Conservation (phyloP, 1,140 invertebrate species). For the Oryctes rhinoceros region DNA sequence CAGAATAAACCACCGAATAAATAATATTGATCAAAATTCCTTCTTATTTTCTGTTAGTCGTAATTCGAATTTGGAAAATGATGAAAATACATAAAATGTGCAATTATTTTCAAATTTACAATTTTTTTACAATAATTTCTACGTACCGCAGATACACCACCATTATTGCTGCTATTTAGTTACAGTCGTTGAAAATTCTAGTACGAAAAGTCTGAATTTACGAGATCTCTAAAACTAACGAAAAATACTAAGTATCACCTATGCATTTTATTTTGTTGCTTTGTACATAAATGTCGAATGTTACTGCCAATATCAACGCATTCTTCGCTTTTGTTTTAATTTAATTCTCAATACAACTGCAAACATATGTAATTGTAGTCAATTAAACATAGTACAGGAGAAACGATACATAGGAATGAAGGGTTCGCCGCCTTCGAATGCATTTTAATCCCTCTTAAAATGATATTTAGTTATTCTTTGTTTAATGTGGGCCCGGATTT, state of each 20-base stretch:
- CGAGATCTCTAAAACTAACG: constrained; percentile 1
- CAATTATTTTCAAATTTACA: constrained; percentile 32
- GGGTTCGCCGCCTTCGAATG: not conserved
- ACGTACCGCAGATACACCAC: not conserved
- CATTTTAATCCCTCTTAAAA: constrained; percentile 7
- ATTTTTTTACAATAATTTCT: not conserved
- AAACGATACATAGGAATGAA: not conserved
- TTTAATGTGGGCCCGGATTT: not conserved
- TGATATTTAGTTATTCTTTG: not conserved
- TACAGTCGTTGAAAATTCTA: not conserved
- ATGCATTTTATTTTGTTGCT: constrained; percentile 26
- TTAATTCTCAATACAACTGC: constrained; percentile 5
- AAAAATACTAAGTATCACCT: not conserved
- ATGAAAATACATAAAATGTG: not conserved
- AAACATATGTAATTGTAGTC: constrained; percentile 8
- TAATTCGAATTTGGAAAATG: not conserved
- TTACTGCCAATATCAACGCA: constrained; percentile 29
- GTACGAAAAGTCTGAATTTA: constrained; percentile 32
- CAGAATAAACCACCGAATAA: constrained; percentile 51
- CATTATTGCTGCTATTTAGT: not conserved
- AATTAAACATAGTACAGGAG: constrained; percentile 27
- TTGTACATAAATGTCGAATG: constrained; percentile 33
- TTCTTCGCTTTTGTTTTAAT: constrained; percentile 2
- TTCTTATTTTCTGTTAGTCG: not conserved
- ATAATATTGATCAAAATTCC: constrained; percentile 22